Base-by-base conservation (phyloP, 1,140 invertebrate species). In the Patella vulgata region DNA sequence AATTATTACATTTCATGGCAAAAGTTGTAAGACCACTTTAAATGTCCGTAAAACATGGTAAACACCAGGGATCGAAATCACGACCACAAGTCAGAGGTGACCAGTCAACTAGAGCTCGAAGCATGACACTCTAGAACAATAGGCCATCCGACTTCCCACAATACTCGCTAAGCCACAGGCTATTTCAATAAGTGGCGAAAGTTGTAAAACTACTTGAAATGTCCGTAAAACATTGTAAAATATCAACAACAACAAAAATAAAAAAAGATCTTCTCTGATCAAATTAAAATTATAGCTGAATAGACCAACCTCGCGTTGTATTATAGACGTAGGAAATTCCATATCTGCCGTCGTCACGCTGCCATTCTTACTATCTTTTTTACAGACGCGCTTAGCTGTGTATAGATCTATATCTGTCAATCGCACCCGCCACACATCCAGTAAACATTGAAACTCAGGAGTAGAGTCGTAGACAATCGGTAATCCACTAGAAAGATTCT, bases 401-500 rank as follows among this genome's bases (percentile, higher is more conserved):
- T 90, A 92, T 2, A 95, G 82, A 79, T 95, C 92, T 87, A 95
- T 94, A 68, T 95, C 92, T 4, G 90, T 87, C 36, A 96, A 78
- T 61, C 91, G 88, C 1, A 95, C 85, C 48, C 86, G 84, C 88
- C 93, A 92, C 0, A 93, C 88, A 78, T 95, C 92, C 6, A 94
- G 73, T 12, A 95, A 75, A 74, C 89, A 87, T 2, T 51, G 58
- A 48, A 75, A 60, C 6, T 52, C 42, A 8, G 58, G 43, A 55
- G 60, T 43, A 5, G 59, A 43, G 6, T 5, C 14, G 14, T 8
- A 36, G 5, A 36, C 33, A 36, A 5, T 14, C 14, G 33, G 33
- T 31, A 53, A 27, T 43, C 47, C 62, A 40, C 33, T 52, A 55
- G 51, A 54, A n/a, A n/a, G n/a, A n/a, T n/a, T 21, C 25, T n/a